phyloP scores from a whole-genome alignment of 35 echinoderm and acorn worm species.

The Lytechinus variegatus region DNA sequence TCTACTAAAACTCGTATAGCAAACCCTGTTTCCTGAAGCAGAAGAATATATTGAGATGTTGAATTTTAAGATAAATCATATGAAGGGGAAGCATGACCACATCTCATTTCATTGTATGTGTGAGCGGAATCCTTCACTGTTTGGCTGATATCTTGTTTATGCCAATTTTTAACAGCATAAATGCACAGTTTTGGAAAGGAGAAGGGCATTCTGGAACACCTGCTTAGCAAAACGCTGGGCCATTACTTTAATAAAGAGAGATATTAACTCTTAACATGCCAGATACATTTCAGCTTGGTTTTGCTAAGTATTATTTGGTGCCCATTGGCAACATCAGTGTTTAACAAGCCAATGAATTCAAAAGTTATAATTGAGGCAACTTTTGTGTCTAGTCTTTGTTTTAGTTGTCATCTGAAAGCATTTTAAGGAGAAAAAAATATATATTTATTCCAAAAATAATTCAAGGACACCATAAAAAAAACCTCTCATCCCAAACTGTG shows the following conservation, averaged over 20 bases:
- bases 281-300: too few species aligned
- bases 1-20: neutral
- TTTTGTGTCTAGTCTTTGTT: too few species aligned
- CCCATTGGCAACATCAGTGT: too few species aligned
- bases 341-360: too few species aligned
- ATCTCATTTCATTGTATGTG: neutral
- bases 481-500: neutral
- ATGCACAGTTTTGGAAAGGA: neutral
- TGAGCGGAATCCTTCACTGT: neutral
- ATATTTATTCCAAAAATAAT: neutral
- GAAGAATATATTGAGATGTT: too few species aligned
- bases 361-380: too few species aligned
- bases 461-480: neutral
- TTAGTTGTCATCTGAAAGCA: neutral
- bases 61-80: too few species aligned
- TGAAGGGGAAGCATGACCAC: neutral
- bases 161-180: neutral
- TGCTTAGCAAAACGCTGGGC: too few species aligned
- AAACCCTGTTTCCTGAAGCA: neutral
- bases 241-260: too few species aligned
- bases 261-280: too few species aligned
- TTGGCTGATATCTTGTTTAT: neutral
- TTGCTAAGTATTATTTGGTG: too few species aligned
- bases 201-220: too few species aligned
- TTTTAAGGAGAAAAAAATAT: neutral